Conservation (phyloP, 2,797 vertebrate genomes). For the Onychomys leucogaster region DNA sequence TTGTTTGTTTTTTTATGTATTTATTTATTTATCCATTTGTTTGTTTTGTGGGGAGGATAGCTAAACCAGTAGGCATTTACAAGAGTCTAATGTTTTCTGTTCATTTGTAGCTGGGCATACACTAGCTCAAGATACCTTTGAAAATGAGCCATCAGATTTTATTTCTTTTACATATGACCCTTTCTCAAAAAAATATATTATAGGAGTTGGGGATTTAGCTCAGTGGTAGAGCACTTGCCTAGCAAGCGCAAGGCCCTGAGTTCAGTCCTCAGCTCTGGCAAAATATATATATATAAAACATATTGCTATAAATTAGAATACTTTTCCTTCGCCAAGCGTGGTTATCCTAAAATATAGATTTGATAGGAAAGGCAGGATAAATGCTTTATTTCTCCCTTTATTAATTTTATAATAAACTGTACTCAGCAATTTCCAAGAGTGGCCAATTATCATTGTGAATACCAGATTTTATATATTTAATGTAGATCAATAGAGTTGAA, state of each 20-base stretch:
- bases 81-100: not conserved
- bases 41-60: not conserved
- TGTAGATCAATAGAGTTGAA: not conserved
- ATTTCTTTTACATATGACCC: not conserved
- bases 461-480: not conserved
- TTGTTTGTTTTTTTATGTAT: not conserved
- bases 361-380: not conserved
- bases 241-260: no score
- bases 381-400: not conserved
- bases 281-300: no score
- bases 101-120: not conserved
- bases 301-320: not conserved
- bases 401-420: slow-evolving; percentile 16
- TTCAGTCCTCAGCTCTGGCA: no score
- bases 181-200: not conserved
- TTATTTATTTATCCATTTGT: not conserved
- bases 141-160: not conserved
- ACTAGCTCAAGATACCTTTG: not conserved
- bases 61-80: not conserved
- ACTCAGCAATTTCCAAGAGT: not conserved
- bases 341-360: not conserved
- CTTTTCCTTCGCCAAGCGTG: not conserved
- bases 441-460: not conserved
- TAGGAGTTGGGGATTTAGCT: no score
- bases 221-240: no score